Base-by-base conservation (phyloP, 1,140 invertebrate genomes). In the Drosophila grimshawi region DNA sequence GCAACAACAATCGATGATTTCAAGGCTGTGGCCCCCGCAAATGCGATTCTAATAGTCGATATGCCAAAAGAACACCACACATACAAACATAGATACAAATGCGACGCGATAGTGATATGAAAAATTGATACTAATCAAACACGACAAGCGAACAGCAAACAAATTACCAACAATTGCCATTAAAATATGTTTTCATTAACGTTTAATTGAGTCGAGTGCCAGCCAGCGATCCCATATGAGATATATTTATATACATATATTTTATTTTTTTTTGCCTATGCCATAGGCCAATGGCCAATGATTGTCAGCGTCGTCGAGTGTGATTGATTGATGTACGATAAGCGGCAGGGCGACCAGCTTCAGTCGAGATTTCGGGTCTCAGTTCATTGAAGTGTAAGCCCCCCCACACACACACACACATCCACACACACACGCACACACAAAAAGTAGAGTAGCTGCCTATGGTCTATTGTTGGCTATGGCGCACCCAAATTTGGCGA, bases 281-380 rank as follows among this genome's bases (percentile, higher is more conserved):
- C 11, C 41, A 60, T 49, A 64, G 57, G 63, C 75, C 80, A 81
- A 70, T 74, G 79, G 63, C 60, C 79, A 72, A 63, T 70, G 76
- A 79, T 76, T 73, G 75, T 49, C 51, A 59, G 61, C 41, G 51
- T 49, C 71, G 52, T 65, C 64, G 61, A 80, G 62, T 81, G 80
- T 83, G 80, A 76, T 83, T 83, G 81, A 83, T 83, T 83, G 76
- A 83, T 83, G 60, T 61, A 67, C 63, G 80, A 82, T 82, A 78
- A 76, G 64, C 65, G 51, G 70, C 59, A 59, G 59, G 56, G 70
- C 70, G 57, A 11, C 53, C 55, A 35, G 10, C 69, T 46, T 66
- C 53, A 66, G 64, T 43, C 8, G 46, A 59, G 69, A 59, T 53
- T 65, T 37, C 30, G 46, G 11, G 19, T 52, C 60, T 37, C 52